These are phyloP conservation scores for Geotrypetes seraphini DNA, from an alignment of 2,797 vertebrate genomes.

Conservation along the genomic window DNA sequence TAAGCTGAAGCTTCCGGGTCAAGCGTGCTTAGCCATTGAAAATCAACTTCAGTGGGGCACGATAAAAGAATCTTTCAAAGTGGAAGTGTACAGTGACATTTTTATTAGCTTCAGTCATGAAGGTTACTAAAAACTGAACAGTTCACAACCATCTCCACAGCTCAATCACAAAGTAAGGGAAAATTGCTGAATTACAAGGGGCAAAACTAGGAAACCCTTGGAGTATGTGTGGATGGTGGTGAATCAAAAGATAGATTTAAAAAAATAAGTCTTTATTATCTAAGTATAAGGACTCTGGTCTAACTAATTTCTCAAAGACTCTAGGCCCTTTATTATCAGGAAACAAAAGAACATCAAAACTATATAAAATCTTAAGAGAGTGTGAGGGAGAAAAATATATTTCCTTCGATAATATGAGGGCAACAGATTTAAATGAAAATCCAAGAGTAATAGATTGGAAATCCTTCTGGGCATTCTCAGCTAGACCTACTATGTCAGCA, in stretches of 20 bases:
- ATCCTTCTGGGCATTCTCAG: no score
- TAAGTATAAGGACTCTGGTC: no score
- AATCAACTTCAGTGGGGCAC: conserved; percentile 26
- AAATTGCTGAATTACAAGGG: conserved; percentile 22
- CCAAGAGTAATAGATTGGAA: no score
- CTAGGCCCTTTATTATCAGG: no score
- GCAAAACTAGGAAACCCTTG: neutral
- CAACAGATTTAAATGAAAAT: no score
- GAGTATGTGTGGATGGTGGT: neutral
- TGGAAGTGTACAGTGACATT: conserved; percentile 45
- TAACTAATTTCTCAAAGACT: no score
- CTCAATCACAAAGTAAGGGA: conserved; percentile 50
- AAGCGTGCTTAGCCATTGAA: conserved; percentile 26
- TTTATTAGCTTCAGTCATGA: conserved; percentile 41
- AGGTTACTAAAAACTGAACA: conserved; percentile 23
- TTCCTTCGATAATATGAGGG: no score
- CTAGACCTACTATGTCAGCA: no score
- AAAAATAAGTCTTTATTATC: no score
- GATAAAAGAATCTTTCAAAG: conserved; percentile 60
- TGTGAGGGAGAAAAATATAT: no score
- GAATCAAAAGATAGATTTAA: neutral
- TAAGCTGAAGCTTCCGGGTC: conserved; percentile 26
- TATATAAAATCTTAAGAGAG: no score
- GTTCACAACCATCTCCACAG: conserved; percentile 13
- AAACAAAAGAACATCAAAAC: no score